A percentile compares a stretch with the other conserved stretches of the same genome.
These are phyloP conservation scores for Myxocyprinus asiaticus DNA, from an alignment of 2,113 vertebrate genomes.

Conservation along the genomic window DNA sequence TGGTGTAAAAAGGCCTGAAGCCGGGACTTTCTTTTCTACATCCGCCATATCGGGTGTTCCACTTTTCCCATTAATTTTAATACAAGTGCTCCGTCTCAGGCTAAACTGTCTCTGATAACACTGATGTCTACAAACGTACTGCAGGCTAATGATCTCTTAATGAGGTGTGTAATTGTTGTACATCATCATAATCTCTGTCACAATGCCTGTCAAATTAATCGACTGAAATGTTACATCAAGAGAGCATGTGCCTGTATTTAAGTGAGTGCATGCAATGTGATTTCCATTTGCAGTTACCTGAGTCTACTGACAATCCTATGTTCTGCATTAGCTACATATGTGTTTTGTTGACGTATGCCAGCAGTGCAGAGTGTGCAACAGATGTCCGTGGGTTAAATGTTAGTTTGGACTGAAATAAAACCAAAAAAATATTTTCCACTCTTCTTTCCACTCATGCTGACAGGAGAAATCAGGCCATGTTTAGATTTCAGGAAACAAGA, in stretches of 20 bases:
- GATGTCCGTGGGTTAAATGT: conserved; percentile 23
- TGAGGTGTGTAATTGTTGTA: neutral
- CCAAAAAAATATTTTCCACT: neutral
- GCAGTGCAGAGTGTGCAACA: neutral
- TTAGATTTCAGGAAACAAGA: conserved; percentile 6
- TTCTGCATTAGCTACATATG: conserved; percentile 15
- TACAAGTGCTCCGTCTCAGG: no score
- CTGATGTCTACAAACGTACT: no score
- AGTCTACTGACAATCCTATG: neutral
- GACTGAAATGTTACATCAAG: neutral
- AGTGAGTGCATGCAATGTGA: neutral
- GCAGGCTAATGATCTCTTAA: neutral
- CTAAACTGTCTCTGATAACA: no score
- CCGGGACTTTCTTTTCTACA: no score
- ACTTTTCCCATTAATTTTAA: neutral
- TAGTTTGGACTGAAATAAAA: conserved; percentile 1
- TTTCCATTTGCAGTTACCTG: neutral
- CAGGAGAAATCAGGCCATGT: neutral
- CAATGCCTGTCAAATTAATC: neutral
- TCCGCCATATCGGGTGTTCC: no score
- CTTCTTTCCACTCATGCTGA: neutral
- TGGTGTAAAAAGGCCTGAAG: no score
- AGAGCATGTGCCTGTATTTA: neutral
- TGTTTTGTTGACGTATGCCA: neutral
- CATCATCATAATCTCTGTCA: neutral